phyloP scores from a whole-genome alignment of 2,888 invertebrate species.

The Dasypogon diadema region DNA sequence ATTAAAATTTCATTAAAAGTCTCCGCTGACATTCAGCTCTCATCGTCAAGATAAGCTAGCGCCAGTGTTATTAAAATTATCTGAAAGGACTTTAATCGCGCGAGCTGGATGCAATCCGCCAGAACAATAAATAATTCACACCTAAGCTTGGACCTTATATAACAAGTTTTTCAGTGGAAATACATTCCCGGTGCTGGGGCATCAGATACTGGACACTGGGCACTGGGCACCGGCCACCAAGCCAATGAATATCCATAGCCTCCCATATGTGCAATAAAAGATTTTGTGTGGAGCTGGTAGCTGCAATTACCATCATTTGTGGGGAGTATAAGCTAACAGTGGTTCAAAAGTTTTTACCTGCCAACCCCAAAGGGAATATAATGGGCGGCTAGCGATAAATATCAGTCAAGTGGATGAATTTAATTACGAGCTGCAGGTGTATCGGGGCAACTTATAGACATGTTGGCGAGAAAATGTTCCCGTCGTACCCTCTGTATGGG shows the following conservation, averaged over 20 bases:
- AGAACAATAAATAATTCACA: conserved; percentile 45
- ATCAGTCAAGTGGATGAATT: conserved; percentile 50
- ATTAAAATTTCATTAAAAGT: conserved; percentile 39
- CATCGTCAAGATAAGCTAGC: conserved; percentile 1
- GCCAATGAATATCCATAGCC: too few species aligned
- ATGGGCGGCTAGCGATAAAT: conserved; percentile 48
- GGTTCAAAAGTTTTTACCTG: conserved; percentile 48
- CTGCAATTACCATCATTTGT: conserved; percentile 50
- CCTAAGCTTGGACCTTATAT: conserved; percentile 20
- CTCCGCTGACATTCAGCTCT: conserved; percentile 1
- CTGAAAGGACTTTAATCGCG: conserved; percentile 32
- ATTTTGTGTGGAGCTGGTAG: conserved; percentile 45
- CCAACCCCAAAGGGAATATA: conserved; percentile 37
- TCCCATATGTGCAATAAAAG: conserved; percentile 49
- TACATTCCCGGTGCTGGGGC: neutral
- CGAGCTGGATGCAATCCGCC: neutral
- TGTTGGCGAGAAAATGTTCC: neutral
- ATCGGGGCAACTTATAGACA: conserved; percentile 12
- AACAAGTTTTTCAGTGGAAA: conserved; percentile 21
- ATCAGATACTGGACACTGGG: neutral
- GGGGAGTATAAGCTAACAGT: conserved; percentile 36
- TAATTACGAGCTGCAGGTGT: conserved; percentile 49
- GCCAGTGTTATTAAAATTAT: conserved; percentile 34
- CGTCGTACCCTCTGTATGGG: neutral
- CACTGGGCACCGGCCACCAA: neutral